Percentiles rank a stretch among this genome's conserved stretches.
These are phyloP conservation scores for Pterocles burchelli DNA, from an alignment of 2,113 vertebrate species.

Conservation along the genomic window DNA sequence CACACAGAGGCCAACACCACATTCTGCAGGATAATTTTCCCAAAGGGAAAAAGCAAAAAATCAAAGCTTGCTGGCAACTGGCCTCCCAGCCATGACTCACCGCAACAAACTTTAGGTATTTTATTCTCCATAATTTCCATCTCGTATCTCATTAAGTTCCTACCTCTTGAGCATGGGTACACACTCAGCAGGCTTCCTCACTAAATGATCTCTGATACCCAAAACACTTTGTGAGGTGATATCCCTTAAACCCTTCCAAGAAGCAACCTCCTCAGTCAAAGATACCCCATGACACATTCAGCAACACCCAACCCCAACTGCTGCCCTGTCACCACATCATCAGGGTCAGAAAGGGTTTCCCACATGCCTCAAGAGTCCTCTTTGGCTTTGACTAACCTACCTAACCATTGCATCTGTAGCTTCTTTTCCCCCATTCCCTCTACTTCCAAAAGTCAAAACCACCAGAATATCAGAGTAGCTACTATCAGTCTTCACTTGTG, in stretches of 20 bases:
- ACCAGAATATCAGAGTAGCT: neutral
- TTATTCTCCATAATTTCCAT: neutral
- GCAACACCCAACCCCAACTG: neutral
- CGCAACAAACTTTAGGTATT: neutral
- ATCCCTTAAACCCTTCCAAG: neutral
- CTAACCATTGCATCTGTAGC: neutral
- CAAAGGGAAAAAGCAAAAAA: neutral
- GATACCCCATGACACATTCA: neutral
- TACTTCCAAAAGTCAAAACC: neutral
- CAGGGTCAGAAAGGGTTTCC: neutral
- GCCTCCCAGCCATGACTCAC: fast-evolving
- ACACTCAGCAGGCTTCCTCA: neutral
- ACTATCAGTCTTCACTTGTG: neutral
- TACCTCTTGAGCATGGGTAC: neutral
- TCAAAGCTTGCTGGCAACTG: neutral
- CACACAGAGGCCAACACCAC: neutral
- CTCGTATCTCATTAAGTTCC: neutral
- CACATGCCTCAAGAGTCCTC: neutral
- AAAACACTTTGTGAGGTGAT: neutral
- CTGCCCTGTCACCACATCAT: neutral
- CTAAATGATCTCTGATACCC: neutral
- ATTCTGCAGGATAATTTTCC: neutral
- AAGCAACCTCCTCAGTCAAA: neutral
- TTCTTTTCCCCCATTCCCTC: neutral
- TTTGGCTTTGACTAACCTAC: neutral